Evolutionary conservation across 2,113 vertebrate genomes (phyloP).

Genomic region (Sceloporus tristichus): DNA sequence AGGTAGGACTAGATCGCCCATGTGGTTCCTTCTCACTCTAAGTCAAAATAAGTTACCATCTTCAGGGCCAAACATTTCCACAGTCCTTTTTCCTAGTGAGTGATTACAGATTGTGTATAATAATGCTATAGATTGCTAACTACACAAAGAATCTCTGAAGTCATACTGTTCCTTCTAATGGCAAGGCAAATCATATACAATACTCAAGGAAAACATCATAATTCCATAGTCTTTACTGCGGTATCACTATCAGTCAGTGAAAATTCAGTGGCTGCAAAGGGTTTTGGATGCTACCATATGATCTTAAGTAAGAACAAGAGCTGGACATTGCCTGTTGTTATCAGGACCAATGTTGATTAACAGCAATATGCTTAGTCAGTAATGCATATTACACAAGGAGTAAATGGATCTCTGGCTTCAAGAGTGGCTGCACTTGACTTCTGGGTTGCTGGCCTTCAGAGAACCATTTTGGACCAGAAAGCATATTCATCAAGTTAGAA

Average conservation of each 20-base stretch:
- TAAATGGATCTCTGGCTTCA: background rate
- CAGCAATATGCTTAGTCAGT: background rate
- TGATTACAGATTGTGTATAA: background rate
- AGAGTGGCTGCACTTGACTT: background rate
- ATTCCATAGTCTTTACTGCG: background rate
- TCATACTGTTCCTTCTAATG: background rate
- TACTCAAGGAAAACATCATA: background rate
- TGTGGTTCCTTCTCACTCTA: too few species aligned
- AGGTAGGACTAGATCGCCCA: too few species aligned
- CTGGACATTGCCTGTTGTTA: too few species aligned
- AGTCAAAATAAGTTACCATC: background rate
- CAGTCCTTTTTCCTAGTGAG: background rate
- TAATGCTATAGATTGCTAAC: background rate
- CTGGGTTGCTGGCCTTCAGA: background rate
- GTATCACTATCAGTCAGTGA: background rate
- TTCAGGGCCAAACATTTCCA: background rate
- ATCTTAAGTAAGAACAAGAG: too few species aligned
- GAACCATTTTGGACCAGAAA: too few species aligned
- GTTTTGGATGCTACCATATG: background rate
- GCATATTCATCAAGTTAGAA: too few species aligned
- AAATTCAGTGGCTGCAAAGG: background rate
- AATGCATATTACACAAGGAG: background rate
- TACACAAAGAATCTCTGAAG: background rate
- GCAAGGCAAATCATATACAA: background rate
- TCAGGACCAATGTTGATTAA: too few species aligned